phyloP scores from a whole-genome alignment of 1,140 invertebrate species.

The Potamilus streckersoni region DNA sequence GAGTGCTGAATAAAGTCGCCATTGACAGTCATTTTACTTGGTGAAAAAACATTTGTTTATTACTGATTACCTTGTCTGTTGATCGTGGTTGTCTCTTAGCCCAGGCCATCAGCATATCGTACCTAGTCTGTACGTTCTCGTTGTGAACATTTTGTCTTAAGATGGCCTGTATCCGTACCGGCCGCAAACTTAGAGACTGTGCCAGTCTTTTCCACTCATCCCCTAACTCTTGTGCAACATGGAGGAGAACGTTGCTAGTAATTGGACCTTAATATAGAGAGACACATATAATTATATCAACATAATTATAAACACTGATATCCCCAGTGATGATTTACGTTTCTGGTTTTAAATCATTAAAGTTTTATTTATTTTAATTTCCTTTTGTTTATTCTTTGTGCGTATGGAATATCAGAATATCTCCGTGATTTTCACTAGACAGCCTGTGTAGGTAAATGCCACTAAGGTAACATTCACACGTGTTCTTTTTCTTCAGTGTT shows the following conservation, averaged over 20 bases:
- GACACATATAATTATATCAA: no score
- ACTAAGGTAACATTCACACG: no score
- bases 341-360: no score
- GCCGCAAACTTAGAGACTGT: slow-evolving; percentile 44
- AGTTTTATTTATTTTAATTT: no score
- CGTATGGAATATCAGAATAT: background rate
- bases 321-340: no score
- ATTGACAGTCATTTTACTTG: no score
- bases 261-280: slow-evolving; percentile 42
- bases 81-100: slow-evolving; percentile 54
- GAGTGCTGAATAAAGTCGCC: no score
- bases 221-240: slow-evolving; percentile 52
- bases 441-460: no score
- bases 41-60: no score
- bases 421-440: no score
- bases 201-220: slow-evolving; percentile 61
- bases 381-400: background rate
- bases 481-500: no score
- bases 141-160: slow-evolving; percentile 48
- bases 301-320: no score
- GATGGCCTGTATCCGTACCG: slow-evolving; percentile 60
- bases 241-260: slow-evolving; percentile 46
- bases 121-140: slow-evolving; percentile 47
- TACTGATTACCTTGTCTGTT: slow-evolving; percentile 51
- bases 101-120: slow-evolving; percentile 62